phyloP scores from a whole-genome alignment of 2,888 invertebrate genomes.

The Isoperla grammatica region DNA sequence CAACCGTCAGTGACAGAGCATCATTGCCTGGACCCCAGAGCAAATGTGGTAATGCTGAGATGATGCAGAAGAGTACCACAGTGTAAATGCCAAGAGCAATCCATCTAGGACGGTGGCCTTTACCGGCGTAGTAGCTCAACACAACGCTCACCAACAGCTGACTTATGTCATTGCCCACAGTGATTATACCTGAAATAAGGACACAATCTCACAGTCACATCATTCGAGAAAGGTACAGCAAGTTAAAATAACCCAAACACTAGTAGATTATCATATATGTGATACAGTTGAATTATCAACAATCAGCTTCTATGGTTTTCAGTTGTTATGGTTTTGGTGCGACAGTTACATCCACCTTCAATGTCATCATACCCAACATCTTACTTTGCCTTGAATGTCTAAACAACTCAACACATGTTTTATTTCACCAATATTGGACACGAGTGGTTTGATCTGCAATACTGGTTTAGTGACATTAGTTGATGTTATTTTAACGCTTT shows the following conservation, averaged over 20 bases:
- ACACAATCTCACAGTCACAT: too few relatives aligned
- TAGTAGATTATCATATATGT: too few relatives aligned
- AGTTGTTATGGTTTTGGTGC: too few relatives aligned
- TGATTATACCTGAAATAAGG: conserved; percentile 56
- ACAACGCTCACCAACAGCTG: conserved; percentile 60
- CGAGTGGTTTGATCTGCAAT: not conserved
- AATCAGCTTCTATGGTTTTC: not conserved
- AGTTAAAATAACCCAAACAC: too few relatives aligned
- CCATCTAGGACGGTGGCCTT: conserved; percentile 67
- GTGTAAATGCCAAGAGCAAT: conserved; percentile 57
- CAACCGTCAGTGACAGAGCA: conserved; percentile 55
- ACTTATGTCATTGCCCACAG: conserved; percentile 69
- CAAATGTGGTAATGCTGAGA: conserved; percentile 62
- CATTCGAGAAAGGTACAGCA: too few relatives aligned
- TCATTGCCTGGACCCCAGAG: conserved; percentile 63
- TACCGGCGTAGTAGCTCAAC: conserved; percentile 63
- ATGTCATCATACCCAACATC: too few relatives aligned
- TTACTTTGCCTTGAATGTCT: too few relatives aligned
- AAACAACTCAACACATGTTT: too few relatives aligned
- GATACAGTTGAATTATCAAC: too few relatives aligned
- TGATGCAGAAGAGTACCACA: conserved; percentile 58
- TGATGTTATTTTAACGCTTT: not conserved
- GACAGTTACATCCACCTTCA: too few relatives aligned
- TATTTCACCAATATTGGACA: conserved; percentile 3
- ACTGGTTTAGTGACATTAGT: not conserved